These are phyloP conservation scores for Xestia rhomboidea DNA, from an alignment of 2,888 invertebrate species.

Conservation along the genomic window DNA sequence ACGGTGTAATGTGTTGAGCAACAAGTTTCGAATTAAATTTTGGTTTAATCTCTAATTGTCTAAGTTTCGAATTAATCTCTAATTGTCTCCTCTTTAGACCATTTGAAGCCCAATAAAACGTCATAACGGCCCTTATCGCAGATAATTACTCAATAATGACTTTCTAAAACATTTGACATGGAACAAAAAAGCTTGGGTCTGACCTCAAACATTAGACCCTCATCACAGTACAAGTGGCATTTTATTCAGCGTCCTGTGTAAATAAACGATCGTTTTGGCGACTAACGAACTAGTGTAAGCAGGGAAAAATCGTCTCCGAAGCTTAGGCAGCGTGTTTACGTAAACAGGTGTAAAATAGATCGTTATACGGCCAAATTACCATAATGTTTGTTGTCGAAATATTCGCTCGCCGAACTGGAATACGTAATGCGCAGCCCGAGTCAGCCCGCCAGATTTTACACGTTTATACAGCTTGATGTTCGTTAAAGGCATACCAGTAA, in stretches of 20 bases:
- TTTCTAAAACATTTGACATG: slow-evolving; percentile 66
- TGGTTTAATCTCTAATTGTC: too few species aligned
- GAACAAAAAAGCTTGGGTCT: slow-evolving; percentile 62
- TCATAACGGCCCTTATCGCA: slow-evolving; percentile 49
- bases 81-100: slow-evolving; percentile 45
- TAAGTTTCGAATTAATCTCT: slow-evolving; percentile 54
- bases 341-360: slow-evolving; percentile 89
- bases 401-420: slow-evolving; percentile 86
- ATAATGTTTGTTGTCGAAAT: slow-evolving; percentile 89
- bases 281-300: slow-evolving; percentile 72
- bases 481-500: slow-evolving; percentile 82
- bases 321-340: slow-evolving; percentile 85
- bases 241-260: slow-evolving; percentile 65
- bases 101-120: slow-evolving; percentile 55
- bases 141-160: slow-evolving; percentile 67
- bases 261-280: slow-evolving; percentile 69
- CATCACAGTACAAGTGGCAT: slow-evolving; percentile 65
- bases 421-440: slow-evolving; percentile 85
- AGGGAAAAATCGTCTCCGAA: slow-evolving; percentile 80
- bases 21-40: slow-evolving; percentile 60
- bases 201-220: slow-evolving; percentile 70
- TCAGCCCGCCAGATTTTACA: slow-evolving; percentile 81
- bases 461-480: slow-evolving; percentile 81
- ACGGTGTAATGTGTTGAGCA: slow-evolving; percentile 48
- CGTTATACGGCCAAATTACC: slow-evolving; percentile 87